A percentile compares a stretch with the other conserved stretches of the same genome.
These are phyloP conservation scores for Montipora capricornis DNA, from an alignment of 64 coral and sea anemone genomes.

Conservation along the genomic window DNA sequence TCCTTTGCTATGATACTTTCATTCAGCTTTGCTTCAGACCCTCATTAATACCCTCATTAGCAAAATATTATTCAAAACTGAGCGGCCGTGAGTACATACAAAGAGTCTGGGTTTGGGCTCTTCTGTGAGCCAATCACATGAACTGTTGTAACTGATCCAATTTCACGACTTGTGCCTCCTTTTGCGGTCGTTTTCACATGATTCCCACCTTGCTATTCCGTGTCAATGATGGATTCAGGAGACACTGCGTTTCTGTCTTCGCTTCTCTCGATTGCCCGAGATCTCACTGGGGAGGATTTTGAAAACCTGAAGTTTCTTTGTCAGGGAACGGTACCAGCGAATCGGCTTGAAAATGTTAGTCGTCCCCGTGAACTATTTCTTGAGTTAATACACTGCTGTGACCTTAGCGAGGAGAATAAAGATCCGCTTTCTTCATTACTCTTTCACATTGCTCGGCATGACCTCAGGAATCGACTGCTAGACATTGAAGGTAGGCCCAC, in stretches of 20 bases:
- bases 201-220: no score
- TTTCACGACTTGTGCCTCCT: no score
- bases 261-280: slow-evolving; percentile 73
- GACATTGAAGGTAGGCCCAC: slow-evolving; percentile 72
- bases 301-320: slow-evolving; percentile 91
- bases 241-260: slow-evolving; percentile 77
- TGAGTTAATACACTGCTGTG: slow-evolving; percentile 75
- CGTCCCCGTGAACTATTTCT: slow-evolving; percentile 77
- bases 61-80: no score
- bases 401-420: slow-evolving; percentile 65
- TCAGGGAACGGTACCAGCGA: slow-evolving; percentile 75
- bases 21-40: no score
- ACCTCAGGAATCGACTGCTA: slow-evolving; percentile 86
- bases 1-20: no score
- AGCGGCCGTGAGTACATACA: no score
- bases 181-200: no score
- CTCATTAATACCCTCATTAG: no score
- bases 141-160: no score
- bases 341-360: slow-evolving; percentile 64
- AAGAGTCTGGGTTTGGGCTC: no score
- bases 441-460: slow-evolving; percentile 80
- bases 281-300: slow-evolving; percentile 83
- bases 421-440: slow-evolving; percentile 71
- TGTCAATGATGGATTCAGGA: slow-evolving; percentile 59
- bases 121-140: no score